Evolutionary conservation across 1,140 invertebrate genomes (phyloP), one percentile per base, ranked within the genome.

Genomic region (Zaprionus lachaisei): DNA sequence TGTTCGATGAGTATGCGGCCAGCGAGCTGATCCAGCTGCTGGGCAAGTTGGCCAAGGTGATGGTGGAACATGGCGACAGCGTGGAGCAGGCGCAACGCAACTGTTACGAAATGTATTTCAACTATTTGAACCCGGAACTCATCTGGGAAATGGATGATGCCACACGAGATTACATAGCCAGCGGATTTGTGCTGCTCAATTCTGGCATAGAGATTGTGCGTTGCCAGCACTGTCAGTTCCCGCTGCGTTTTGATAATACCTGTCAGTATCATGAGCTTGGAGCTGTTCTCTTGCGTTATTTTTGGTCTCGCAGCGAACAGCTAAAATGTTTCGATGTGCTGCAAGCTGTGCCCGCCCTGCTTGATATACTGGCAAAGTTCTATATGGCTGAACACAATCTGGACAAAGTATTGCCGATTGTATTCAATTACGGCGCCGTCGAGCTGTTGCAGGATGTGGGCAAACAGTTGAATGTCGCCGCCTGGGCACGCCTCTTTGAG

Each of bases 101-200:
- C 38, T 93, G 92, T 60, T 92, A 84, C 17, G 92, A 93, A 24
- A 92, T 93, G 92, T 93, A 93, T 58, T 93, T 93, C 14, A 82
- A 93, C 61, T 93, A 93, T 82, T 62, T 93, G 28, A 92, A 93
- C 69, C 82, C 91, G 1, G 92, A 93, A 57, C 76, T 93, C 0
- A 92, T 93, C 22, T 93, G 91, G 87, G 92, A 93, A 60, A 83
- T 93, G 72, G 92, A 93, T 28, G 91, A 93, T 62, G 69, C 56
- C 26, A 89, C 89, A 6, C 62, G 85, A 9, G 92, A 93, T 26
- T 91, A 87, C 49, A 93, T 93, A 62, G 80, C 90, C 3, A 70
- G 76, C 14, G 92, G 92, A 1, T 92, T 93, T 64, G 76, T 91
- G 1, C 54, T 85, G 3, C 58, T 93, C 0, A 93, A 93, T 67